Percentiles rank a stretch among this genome's conserved stretches.
Conservation (phyloP, 1,140 invertebrate genomes). For the Papilio aristodemus region DNA sequence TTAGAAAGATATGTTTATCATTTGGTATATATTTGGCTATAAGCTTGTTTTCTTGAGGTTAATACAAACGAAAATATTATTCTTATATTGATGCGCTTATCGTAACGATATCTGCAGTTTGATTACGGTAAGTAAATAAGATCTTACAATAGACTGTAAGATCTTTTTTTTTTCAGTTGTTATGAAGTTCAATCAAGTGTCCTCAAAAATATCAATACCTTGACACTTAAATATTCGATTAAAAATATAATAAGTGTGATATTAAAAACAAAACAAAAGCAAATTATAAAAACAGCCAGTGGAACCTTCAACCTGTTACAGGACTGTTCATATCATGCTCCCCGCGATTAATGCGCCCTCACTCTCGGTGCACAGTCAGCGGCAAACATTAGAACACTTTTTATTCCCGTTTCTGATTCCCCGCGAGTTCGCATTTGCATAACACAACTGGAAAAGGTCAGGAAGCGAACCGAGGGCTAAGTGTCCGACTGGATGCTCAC, state of each 20-base stretch:
- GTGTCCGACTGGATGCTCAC: conserved; percentile 71
- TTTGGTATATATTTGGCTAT: too few species aligned
- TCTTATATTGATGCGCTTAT: too few species aligned
- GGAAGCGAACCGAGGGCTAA: conserved; percentile 76
- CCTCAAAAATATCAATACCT: neutral
- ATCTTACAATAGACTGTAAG: too few species aligned
- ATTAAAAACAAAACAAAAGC: neutral
- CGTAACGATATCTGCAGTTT: too few species aligned
- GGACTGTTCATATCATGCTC: conserved; percentile 41
- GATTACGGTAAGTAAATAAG: too few species aligned
- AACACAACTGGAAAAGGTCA: conserved; percentile 79
- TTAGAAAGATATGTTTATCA: too few species aligned
- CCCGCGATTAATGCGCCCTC: conserved; percentile 68
- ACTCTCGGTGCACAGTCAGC: conserved; percentile 74
- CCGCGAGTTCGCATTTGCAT: conserved; percentile 69
- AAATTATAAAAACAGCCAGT: neutral
- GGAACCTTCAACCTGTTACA: neutral
- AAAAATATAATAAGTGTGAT: neutral
- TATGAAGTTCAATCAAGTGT: neutral
- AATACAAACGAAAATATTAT: too few species aligned
- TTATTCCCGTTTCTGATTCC: conserved; percentile 77
- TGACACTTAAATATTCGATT: neutral
- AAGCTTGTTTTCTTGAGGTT: neutral
- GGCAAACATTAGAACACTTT: conserved; percentile 77
- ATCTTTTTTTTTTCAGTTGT: too few species aligned